A percentile compares a stretch with the other conserved stretches of the same genome.
These are phyloP conservation scores for Micronycteris hirsuta DNA, from an alignment of 2,113 vertebrate species.

Conservation along the genomic window DNA sequence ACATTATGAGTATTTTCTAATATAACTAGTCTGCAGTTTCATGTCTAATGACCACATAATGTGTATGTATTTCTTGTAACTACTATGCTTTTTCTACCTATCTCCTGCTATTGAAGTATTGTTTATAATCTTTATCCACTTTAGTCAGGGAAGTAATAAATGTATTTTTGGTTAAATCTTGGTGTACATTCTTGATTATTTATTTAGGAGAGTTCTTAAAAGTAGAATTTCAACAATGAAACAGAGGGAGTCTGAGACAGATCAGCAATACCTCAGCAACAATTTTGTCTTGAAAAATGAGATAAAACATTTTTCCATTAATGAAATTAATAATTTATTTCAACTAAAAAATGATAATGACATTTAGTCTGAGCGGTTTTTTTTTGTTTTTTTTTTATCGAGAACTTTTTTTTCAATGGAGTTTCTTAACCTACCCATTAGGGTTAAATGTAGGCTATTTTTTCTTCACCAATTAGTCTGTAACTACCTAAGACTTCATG, in stretches of 20 bases:
- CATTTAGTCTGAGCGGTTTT: neutral
- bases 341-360: neutral
- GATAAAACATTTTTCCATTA: slow-evolving; percentile 7
- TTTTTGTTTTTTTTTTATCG: slow-evolving; percentile 47
- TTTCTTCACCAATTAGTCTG: slow-evolving; percentile 46
- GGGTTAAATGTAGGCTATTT: slow-evolving; percentile 28
- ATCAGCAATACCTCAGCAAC: neutral
- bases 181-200: neutral
- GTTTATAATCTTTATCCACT: neutral
- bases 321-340: neutral
- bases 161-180: neutral
- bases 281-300: neutral
- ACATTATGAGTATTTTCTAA: neutral
- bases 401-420: neutral
- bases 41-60: neutral
- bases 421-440: slow-evolving; percentile 1
- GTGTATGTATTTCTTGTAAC: neutral
- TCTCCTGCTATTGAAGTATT: neutral
- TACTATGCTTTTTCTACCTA: neutral
- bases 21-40: neutral
- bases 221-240: slow-evolving; percentile 1
- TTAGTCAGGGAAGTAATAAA: neutral
- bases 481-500: slow-evolving; percentile 53
- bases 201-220: neutral
- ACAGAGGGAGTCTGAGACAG: neutral